Evolutionary conservation across 2,113 vertebrate species (phyloP).

Genomic region (Halichoeres trimaculatus): DNA sequence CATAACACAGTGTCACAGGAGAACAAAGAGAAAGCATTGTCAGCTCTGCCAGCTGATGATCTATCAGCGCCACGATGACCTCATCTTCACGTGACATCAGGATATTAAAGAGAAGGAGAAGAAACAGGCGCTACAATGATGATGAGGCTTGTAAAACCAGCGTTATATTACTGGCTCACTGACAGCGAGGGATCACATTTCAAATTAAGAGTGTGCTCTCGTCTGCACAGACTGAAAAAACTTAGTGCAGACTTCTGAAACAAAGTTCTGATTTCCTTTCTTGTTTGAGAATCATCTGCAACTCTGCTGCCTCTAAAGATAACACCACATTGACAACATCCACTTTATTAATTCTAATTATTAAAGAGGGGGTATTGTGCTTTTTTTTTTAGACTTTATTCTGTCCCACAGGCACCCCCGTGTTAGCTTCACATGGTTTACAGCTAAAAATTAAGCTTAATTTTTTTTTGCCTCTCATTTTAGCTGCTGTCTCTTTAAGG

Average conservation of each 20-base stretch:
- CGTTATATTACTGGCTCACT: constrained; percentile 15
- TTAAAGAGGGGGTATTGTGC: no score
- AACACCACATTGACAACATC: no score
- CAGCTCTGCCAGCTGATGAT: constrained; percentile 27
- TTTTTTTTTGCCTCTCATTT: no score
- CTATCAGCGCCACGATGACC: constrained; percentile 5
- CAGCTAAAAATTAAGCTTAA: no score
- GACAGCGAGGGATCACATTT: constrained; percentile 20
- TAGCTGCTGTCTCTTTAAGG: no score
- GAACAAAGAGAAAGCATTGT: constrained; percentile 21
- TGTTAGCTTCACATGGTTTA: no score
- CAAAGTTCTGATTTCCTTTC: neutral
- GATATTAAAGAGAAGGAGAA: neutral
- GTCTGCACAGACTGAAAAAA: neutral
- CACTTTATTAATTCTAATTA: no score
- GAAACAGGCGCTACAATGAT: constrained; percentile 6
- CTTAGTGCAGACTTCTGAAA: neutral
- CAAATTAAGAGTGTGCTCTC: constrained; percentile 10
- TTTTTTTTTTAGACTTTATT: no score
- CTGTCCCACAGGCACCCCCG: no score
- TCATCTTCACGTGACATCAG: constrained; percentile 38
- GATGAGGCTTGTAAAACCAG: constrained; percentile 17
- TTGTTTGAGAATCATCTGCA: neutral
- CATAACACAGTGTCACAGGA: constrained; percentile 30
- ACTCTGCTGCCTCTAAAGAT: neutral